A percentile compares a stretch with the other conserved stretches of the same genome.
phyloP scores from a whole-genome alignment of 2,797 vertebrate genomes.

The Scolopax rusticola region DNA sequence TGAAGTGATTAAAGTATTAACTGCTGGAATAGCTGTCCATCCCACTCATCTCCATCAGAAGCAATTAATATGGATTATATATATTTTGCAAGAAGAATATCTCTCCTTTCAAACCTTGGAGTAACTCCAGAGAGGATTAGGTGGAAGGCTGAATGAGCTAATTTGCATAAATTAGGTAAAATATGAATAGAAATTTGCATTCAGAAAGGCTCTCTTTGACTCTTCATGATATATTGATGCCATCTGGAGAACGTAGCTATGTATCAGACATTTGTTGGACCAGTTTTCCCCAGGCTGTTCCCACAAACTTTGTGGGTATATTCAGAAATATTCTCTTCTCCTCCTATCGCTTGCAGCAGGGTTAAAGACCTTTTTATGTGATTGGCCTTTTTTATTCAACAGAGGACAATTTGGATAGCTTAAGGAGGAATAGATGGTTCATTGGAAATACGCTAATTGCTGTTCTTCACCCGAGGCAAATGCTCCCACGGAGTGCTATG shows the following conservation, averaged over 20 bases:
- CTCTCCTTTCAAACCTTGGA: constrained; percentile 77
- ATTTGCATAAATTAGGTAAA: constrained; percentile 81
- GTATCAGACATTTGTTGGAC: constrained; percentile 39
- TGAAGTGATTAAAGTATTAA: constrained; percentile 66
- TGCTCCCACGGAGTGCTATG: background rate
- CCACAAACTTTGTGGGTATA: background rate
- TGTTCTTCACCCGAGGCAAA: background rate
- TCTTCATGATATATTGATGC: constrained; percentile 57
- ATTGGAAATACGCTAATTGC: constrained; percentile 8
- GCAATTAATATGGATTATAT: constrained; percentile 76
- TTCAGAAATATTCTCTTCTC: constrained; percentile 21
- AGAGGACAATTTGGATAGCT: background rate
- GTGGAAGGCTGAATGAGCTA: constrained; percentile 72
- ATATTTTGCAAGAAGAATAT: constrained; percentile 70
- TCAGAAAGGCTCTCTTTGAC: constrained; percentile 61
- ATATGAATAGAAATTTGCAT: constrained; percentile 69
- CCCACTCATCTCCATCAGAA: constrained; percentile 70
- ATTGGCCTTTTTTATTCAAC: background rate
- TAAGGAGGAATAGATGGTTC: background rate
- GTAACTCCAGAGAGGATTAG: constrained; percentile 77
- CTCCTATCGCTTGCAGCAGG: background rate
- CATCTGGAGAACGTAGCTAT: constrained; percentile 53
- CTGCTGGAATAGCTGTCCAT: constrained; percentile 45
- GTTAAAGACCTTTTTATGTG: constrained; percentile 16
- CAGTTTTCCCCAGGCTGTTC: background rate